These are phyloP conservation scores for Embiotoca jacksoni DNA, from an alignment of 2,113 vertebrate genomes.

Conservation along the genomic window DNA sequence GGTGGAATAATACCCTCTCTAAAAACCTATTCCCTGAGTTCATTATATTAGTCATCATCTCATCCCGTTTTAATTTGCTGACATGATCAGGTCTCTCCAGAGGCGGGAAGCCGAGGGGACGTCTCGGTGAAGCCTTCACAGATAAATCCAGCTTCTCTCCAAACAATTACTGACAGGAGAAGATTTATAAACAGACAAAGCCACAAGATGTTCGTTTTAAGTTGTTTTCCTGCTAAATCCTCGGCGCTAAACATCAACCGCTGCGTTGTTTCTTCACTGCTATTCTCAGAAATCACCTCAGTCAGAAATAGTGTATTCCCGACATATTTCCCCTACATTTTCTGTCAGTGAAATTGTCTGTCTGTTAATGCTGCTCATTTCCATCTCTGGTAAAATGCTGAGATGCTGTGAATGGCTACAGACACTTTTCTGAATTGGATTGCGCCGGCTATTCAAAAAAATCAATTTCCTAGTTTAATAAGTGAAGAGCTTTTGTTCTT, in stretches of 20 bases:
- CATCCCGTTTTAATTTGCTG: conserved; percentile 53
- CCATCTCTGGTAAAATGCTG: neutral
- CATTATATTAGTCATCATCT: conserved; percentile 43
- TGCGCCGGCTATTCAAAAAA: neutral
- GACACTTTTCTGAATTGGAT: too few relatives aligned
- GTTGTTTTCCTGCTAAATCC: neutral
- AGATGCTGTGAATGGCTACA: neutral
- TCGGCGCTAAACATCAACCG: neutral
- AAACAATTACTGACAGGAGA: conserved; percentile 1
- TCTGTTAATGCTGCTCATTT: neutral
- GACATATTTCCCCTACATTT: too few relatives aligned
- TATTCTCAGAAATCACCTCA: neutral
- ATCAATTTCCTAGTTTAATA: too few relatives aligned
- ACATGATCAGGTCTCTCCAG: conserved; percentile 11
- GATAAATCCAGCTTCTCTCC: conserved; percentile 1
- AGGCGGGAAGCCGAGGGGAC: neutral
- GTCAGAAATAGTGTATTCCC: neutral
- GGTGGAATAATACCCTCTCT: conserved; percentile 1
- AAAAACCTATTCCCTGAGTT: conserved; percentile 41
- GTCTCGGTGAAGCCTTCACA: neutral
- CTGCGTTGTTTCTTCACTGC: neutral
- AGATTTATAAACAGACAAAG: conserved; percentile 16
- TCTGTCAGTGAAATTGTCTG: neutral
- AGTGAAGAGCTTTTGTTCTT: too few relatives aligned
- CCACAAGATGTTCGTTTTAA: neutral